Percentiles rank a stretch among this genome's conserved stretches.
Evolutionary conservation across 1,140 invertebrate genomes (phyloP).

Genomic region (Micrasema minimum): DNA sequence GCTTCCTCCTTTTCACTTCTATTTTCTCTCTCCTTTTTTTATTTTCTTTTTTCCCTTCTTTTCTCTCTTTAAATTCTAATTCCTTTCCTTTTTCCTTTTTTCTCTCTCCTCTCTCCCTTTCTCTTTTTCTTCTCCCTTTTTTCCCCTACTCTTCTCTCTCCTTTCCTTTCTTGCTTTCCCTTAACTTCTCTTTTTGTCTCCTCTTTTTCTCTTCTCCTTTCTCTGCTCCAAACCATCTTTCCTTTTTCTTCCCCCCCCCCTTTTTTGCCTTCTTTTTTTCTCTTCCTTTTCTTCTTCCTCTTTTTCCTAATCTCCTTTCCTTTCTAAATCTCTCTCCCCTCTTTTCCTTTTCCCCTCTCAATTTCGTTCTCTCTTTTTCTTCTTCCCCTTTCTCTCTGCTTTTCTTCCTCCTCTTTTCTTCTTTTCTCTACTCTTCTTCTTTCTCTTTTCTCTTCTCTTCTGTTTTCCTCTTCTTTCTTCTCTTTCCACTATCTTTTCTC

Average conservation of each 20-base stretch:
- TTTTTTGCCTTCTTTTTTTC: not conserved
- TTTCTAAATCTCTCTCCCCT: not conserved
- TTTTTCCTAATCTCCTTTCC: not conserved
- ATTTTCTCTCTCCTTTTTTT: no score
- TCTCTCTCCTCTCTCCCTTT: no score
- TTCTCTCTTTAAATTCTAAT: no score
- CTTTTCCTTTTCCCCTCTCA: not conserved
- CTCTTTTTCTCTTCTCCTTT: not conserved
- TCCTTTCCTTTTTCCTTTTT: no score
- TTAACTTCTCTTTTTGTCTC: no score
- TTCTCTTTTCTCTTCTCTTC: not conserved
- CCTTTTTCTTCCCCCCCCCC: not conserved
- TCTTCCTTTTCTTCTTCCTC: not conserved
- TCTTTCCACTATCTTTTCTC: no score
- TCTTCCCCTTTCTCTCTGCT: not conserved
- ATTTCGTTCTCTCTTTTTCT: not conserved
- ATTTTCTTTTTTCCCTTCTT: no score
- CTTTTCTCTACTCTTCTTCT: not conserved
- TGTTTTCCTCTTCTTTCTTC: not conserved
- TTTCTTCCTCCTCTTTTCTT: not conserved
- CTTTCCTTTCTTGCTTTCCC: no score
- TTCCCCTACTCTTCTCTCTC: no score
- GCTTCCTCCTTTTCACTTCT: no score
- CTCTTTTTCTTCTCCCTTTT: no score
- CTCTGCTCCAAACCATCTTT: not conserved